phyloP scores from a whole-genome alignment of 2,113 vertebrate species.

The Gopherus flavomarginatus region DNA sequence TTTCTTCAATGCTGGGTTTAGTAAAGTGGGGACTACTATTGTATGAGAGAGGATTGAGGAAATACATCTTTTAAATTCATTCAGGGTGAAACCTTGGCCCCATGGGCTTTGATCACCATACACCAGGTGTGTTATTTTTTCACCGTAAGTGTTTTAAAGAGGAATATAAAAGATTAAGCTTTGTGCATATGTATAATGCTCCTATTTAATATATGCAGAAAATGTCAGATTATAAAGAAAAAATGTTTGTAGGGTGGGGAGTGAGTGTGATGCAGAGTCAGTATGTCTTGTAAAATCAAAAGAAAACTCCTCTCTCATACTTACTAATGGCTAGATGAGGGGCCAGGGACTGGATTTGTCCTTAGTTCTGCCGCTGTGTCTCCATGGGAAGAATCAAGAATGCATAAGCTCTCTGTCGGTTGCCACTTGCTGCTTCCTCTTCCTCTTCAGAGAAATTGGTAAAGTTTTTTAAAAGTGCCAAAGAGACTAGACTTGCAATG shows the following conservation, averaged over 20 bases:
- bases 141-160: neutral
- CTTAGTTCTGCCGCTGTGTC: rapidly evolving
- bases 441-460: neutral
- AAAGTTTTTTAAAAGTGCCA: neutral
- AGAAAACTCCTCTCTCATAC: rapidly evolving
- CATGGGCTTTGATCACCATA: neutral
- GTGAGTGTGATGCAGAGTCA: neutral
- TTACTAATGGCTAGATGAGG: neutral
- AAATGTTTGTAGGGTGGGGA: neutral
- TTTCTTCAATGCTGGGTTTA: neutral
- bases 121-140: neutral
- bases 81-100: neutral
- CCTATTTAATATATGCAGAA: rapidly evolving
- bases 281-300: neutral
- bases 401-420: rapidly evolving
- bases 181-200: neutral
- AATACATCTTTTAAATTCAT: neutral
- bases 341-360: neutral
- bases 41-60: neutral
- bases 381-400: neutral
- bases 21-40: neutral
- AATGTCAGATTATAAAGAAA: neutral
- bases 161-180: neutral
- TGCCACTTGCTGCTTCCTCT: rapidly evolving
- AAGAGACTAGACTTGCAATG: neutral